These are phyloP conservation scores for Lucilia cuprina DNA, from an alignment of 1,140 invertebrate species.

Conservation along the genomic window DNA sequence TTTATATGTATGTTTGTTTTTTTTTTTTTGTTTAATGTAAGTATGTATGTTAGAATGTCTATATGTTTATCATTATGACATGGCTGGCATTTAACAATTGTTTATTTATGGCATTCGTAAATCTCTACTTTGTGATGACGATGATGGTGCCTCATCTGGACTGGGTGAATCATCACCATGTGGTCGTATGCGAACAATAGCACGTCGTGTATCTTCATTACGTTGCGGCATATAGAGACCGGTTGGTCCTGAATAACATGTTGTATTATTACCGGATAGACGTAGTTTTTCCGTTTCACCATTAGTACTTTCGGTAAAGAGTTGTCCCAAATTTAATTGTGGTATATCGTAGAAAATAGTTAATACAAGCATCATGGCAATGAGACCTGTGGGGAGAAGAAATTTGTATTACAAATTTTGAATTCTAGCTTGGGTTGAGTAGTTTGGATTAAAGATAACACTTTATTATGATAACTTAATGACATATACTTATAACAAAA, in stretches of 20 bases:
- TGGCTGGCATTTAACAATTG: not conserved
- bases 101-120: constrained; percentile 64
- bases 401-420: no score
- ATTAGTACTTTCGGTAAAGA: constrained; percentile 71
- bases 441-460: no score
- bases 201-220: constrained; percentile 62
- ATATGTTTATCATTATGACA: not conserved
- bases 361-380: constrained; percentile 83
- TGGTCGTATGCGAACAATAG: constrained; percentile 69
- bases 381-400: constrained; percentile 66
- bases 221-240: constrained; percentile 54
- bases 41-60: not conserved
- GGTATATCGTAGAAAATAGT: constrained; percentile 88
- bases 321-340: constrained; percentile 80
- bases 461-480: no score
- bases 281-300: constrained; percentile 71
- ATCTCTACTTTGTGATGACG: constrained; percentile 68
- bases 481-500: no score
- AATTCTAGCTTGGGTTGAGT: no score
- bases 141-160: constrained; percentile 68
- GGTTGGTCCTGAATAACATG: constrained; percentile 61
- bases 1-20: not conserved
- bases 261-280: constrained; percentile 63
- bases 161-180: constrained; percentile 69
- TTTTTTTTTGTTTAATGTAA: not conserved